Percentiles rank a stretch among this genome's conserved stretches.
Evolutionary conservation across 2,797 vertebrate genomes (phyloP).

Genomic region (Melanogrammus aeglefinus): DNA sequence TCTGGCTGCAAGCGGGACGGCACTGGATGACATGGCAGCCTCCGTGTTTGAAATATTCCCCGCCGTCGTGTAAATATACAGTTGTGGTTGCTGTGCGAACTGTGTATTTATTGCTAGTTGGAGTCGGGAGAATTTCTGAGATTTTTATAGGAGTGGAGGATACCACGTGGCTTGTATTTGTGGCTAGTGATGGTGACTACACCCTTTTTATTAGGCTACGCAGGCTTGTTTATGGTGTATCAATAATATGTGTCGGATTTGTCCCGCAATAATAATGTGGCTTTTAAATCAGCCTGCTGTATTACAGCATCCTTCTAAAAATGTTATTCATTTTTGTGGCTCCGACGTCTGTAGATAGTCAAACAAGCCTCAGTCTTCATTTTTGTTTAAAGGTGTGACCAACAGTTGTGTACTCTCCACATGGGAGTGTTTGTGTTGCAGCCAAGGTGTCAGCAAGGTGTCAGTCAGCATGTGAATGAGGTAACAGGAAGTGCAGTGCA

Average conservation of each 20-base stretch:
- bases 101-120: neutral
- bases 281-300: no score
- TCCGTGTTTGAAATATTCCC: constrained; percentile 7
- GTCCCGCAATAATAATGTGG: no score
- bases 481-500: constrained; percentile 56
- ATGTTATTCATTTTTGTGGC: neutral
- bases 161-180: neutral
- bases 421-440: constrained; percentile 34
- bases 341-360: constrained; percentile 9
- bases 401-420: constrained; percentile 53
- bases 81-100: neutral
- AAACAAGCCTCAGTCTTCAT: constrained; percentile 14
- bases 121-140: neutral
- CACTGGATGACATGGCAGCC: constrained; percentile 2
- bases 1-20: constrained; percentile 59
- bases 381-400: constrained; percentile 37
- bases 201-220: neutral
- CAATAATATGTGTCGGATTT: neutral
- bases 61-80: neutral
- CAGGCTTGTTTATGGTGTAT: neutral
- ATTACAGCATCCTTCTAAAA: no score
- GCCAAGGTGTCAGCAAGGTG: constrained; percentile 39
- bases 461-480: constrained; percentile 44
- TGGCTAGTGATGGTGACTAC: neutral
- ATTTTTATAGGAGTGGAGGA: constrained; percentile 2